Evolutionary conservation across 2,113 vertebrate species (phyloP), one percentile per base, ranked within the genome.

Genomic region (Oceanites oceanicus): DNA sequence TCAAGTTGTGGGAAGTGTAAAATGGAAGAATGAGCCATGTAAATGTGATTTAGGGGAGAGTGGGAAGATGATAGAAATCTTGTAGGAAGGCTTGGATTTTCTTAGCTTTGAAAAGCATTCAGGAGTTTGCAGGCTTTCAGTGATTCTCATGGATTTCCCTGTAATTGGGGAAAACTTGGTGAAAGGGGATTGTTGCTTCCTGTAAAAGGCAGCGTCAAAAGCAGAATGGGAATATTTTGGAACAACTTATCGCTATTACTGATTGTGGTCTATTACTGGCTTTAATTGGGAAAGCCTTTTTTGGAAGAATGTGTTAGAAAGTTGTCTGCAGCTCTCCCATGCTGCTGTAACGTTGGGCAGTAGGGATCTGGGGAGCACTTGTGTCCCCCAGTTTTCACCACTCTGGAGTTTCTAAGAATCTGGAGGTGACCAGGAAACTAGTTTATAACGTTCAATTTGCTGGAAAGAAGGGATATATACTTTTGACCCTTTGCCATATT

Each of bases 41-140:
- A 85, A 87, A 91, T 90, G 90, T 68, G 94, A 91, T 87, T 91
- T 96, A 30, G 80, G 45, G 56, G 17, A 82, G 89, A 90, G 93
- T 96, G 91, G 95, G 95, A 95, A 94, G 94, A 89, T 92, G 87
- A 63, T 38, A 89, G 90, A 94, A 94, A 71, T 82, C 67, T 83
- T 78, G 86, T 87, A 82, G 94, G 91, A 96, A 89, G 86, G 40
- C 70, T 89, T 85, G 86, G 79, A 67, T 96, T 96, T 94, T 89
- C 89, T 89, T 74, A 91, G 89, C 86, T 91, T 89, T 87, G 72
- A 81, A 91, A 86, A 81, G 38, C 49, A 20, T 56, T 88, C 4
- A 16, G 50, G 79, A 88, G 42, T 61, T 91, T 79, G 34, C 49
- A 88, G 67, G 27, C 53, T 90, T 88, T 92, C 36, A 26, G 62